Evolutionary conservation across 1,140 invertebrate species (phyloP).

Genomic region (Drosophila virilis): DNA sequence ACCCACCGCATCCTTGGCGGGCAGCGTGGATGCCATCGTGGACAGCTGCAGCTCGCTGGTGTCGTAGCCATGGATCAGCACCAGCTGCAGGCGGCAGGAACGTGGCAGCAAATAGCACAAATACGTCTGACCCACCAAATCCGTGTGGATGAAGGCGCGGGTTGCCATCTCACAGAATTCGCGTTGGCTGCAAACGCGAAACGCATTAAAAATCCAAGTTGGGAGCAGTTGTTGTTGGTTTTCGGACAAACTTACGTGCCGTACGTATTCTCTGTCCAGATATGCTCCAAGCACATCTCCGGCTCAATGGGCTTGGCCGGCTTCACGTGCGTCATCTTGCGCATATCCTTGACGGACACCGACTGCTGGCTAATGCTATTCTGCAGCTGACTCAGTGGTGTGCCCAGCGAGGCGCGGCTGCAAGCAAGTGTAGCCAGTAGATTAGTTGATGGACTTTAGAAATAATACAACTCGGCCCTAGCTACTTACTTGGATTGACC

Average conservation of each 20-base stretch:
- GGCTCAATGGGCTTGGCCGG: slow-evolving; percentile 91
- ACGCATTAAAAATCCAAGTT: background rate
- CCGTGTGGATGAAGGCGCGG: slow-evolving; percentile 92
- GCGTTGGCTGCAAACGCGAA: slow-evolving; percentile 64
- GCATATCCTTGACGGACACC: slow-evolving; percentile 76
- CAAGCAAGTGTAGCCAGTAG: background rate
- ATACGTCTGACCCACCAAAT: slow-evolving; percentile 93
- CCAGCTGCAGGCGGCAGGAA: slow-evolving; percentile 88
- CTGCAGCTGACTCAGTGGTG: slow-evolving; percentile 74
- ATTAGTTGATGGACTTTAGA: background rate
- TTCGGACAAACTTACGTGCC: slow-evolving; percentile 67
- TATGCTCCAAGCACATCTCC: slow-evolving; percentile 93
- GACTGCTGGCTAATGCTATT: slow-evolving; percentile 71
- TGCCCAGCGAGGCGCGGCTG: slow-evolving; percentile 65
- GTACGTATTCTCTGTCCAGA: slow-evolving; percentile 92
- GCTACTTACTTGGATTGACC: slow-evolving; percentile 69
- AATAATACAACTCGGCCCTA: too few relatives aligned
- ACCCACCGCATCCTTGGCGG: slow-evolving; percentile 93
- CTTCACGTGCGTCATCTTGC: slow-evolving; percentile 70
- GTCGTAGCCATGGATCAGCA: slow-evolving; percentile 91
- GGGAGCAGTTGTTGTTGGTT: background rate
- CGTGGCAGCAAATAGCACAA: slow-evolving; percentile 91
- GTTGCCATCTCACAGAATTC: slow-evolving; percentile 86
- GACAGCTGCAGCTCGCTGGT: slow-evolving; percentile 88
- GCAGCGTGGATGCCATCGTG: slow-evolving; percentile 89